phyloP scores from a whole-genome alignment of 2,888 invertebrate species.

The Onthophagus sagittarius region DNA sequence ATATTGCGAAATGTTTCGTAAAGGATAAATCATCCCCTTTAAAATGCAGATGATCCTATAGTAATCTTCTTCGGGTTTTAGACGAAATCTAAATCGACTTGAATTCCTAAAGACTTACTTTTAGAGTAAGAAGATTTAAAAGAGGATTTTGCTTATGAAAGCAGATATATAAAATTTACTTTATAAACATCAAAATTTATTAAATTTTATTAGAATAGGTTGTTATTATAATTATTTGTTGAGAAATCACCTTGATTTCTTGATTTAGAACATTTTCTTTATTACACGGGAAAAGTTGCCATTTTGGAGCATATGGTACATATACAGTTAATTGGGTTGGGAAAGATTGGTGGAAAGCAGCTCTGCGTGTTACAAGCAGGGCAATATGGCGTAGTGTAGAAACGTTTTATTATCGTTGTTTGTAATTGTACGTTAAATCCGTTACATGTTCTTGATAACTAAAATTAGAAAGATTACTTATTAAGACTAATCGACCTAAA shows the following conservation, averaged over 20 bases:
- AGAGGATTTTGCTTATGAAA: not conserved
- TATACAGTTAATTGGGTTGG: not conserved
- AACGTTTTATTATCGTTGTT: not conserved
- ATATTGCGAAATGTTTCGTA: not conserved
- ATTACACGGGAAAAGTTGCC: not conserved
- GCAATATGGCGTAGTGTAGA: not conserved
- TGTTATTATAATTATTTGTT: not conserved
- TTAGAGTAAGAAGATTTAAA: not conserved
- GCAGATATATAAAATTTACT: not conserved
- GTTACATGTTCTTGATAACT: not conserved
- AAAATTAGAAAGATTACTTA: no score
- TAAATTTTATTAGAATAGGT: no score
- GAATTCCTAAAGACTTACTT: not conserved
- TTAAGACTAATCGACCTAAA: no score
- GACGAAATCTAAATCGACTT: not conserved
- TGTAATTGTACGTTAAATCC: not conserved
- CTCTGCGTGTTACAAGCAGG: not conserved
- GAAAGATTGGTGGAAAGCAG: not conserved
- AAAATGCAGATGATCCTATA: not conserved
- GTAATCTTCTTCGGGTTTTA: not conserved
- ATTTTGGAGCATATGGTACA: not conserved
- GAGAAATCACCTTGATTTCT: not conserved
- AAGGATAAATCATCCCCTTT: not conserved
- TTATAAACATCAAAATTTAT: no score
- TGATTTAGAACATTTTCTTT: not conserved